phyloP scores from a whole-genome alignment of 2,797 vertebrate genomes.

The Acropternis orthonyx region DNA sequence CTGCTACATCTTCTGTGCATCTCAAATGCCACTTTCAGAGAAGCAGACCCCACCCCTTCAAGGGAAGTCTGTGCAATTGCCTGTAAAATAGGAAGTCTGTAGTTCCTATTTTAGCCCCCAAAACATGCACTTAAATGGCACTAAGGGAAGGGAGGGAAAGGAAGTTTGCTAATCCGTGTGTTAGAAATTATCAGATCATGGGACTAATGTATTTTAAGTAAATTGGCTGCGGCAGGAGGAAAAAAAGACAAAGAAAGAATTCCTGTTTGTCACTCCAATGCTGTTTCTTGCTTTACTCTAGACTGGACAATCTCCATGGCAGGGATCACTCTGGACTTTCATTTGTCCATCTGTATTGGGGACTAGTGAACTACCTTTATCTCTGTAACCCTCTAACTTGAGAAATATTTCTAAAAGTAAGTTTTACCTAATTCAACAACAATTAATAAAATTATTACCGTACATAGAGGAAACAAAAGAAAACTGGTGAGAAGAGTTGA shows the following conservation, averaged over 20 bases:
- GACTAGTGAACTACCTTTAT: neutral
- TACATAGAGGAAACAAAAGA: neutral
- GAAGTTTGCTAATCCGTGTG: neutral
- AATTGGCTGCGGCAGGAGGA: neutral
- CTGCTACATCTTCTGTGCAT: neutral
- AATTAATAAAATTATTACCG: neutral
- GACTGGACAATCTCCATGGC: neutral
- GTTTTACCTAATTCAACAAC: neutral
- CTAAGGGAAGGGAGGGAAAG: neutral
- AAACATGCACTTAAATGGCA: neutral
- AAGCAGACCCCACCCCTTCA: neutral
- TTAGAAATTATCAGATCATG: neutral
- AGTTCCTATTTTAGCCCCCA: slow-evolving; percentile 35
- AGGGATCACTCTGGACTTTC: neutral
- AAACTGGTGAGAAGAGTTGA: neutral
- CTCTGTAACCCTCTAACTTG: neutral
- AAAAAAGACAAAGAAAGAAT: neutral
- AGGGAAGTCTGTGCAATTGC: neutral
- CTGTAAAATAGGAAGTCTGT: neutral
- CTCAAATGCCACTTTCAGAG: neutral
- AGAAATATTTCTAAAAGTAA: neutral
- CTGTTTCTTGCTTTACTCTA: neutral
- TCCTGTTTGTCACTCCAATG: neutral
- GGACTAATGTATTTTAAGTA: neutral
- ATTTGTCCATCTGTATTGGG: neutral